Conservation (phyloP, 2,797 vertebrate species). For the Gymnoscopelus braueri region DNA sequence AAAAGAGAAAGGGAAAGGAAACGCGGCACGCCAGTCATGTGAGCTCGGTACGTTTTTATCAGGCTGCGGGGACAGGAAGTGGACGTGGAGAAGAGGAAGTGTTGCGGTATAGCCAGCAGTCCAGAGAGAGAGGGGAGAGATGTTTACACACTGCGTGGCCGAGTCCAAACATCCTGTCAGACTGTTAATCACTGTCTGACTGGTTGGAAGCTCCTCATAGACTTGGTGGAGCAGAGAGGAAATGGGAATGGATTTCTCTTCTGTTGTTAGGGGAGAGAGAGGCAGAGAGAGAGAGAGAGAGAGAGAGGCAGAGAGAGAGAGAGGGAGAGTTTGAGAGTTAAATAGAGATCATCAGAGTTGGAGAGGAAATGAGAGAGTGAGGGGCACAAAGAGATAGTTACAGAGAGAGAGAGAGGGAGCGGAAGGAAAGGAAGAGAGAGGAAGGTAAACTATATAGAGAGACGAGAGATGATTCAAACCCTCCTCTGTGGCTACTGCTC, state of each 20-base stretch:
- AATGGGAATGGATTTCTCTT: slow-evolving; percentile 60
- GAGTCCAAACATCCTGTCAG: slow-evolving; percentile 68
- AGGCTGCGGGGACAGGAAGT: slow-evolving; percentile 19
- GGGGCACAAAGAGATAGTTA: too few relatives aligned
- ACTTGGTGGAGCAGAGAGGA: slow-evolving; percentile 36
- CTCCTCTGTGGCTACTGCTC: slow-evolving; percentile 62
- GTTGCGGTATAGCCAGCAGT: too few relatives aligned
- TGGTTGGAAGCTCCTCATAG: slow-evolving; percentile 49
- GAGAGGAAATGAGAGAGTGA: background rate
- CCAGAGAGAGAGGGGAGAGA: slow-evolving; percentile 18
- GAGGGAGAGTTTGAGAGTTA: slow-evolving; percentile 11
- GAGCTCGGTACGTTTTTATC: slow-evolving; percentile 34
- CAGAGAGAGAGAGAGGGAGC: background rate
- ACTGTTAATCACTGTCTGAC: slow-evolving; percentile 62
- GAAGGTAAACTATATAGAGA: slow-evolving; percentile 21
- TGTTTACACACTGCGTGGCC: slow-evolving; percentile 62
- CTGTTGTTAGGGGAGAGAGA: slow-evolving; percentile 45
- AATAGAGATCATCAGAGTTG: background rate
- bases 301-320: slow-evolving; percentile 51
- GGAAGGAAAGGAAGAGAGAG: slow-evolving; percentile 31
- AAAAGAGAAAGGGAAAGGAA: slow-evolving; percentile 37
- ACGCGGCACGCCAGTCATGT: slow-evolving; percentile 37
- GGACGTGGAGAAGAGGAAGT: too few relatives aligned
- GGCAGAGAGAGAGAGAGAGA: slow-evolving; percentile 50
- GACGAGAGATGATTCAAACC: slow-evolving; percentile 65